Evolutionary conservation across 1,140 invertebrate species (phyloP).

Genomic region (Pinna nobilis): DNA sequence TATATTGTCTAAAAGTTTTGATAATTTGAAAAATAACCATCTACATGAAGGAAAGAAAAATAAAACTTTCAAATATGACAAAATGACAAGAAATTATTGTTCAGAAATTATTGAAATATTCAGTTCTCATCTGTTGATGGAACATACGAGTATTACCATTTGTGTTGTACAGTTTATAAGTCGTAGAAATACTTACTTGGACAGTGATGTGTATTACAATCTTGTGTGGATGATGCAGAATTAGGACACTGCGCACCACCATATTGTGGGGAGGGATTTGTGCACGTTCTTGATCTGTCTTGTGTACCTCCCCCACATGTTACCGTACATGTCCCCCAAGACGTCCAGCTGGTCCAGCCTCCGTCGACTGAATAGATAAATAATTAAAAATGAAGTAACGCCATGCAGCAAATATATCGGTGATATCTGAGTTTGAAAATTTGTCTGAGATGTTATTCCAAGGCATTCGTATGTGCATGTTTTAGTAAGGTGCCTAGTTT

Average conservation of each 20-base stretch:
- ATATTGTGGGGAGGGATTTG: constrained; percentile 3
- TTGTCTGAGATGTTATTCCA: background rate
- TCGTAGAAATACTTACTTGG: constrained; percentile 11
- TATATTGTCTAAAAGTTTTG: no score
- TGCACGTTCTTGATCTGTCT: background rate
- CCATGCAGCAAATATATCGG: background rate
- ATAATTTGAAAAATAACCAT: no score
- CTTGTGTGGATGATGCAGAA: background rate
- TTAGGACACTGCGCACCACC: constrained; percentile 1
- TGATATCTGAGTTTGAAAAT: background rate
- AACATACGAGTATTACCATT: background rate
- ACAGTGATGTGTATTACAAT: background rate
- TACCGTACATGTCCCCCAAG: constrained; percentile 10
- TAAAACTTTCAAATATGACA: no score
- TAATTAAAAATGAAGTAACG: background rate
- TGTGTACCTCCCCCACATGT: constrained; percentile 8
- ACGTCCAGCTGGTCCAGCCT: constrained; percentile 6
- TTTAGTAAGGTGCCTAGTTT: no score
- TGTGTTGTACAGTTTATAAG: no score
- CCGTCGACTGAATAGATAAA: constrained; percentile 25
- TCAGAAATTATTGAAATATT: no score
- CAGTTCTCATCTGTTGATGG: background rate
- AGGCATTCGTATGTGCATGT: background rate
- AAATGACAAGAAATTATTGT: no score
- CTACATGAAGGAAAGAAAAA: no score